Conservation (phyloP, 2,888 invertebrate species). For the Resseliella maxima region DNA sequence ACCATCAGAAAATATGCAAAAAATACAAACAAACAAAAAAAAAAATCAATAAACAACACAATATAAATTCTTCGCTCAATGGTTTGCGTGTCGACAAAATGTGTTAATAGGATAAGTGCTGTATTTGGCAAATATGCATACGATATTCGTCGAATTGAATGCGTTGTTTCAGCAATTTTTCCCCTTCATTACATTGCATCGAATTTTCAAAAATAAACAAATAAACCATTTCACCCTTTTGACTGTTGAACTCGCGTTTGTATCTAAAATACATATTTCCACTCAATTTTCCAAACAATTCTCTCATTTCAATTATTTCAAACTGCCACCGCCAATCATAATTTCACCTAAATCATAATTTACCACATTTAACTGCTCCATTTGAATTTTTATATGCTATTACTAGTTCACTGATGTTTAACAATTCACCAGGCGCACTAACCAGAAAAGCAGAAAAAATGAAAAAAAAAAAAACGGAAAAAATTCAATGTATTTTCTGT, state of each 20-base stretch:
- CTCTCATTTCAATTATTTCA: too few relatives aligned
- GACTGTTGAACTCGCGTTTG: not conserved
- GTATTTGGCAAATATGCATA: not conserved
- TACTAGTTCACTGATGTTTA: not conserved
- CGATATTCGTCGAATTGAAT: not conserved
- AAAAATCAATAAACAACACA: not conserved
- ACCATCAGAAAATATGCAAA: not conserved
- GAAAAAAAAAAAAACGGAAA: too few relatives aligned
- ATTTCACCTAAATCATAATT: conserved; percentile 16
- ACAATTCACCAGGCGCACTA: not conserved
- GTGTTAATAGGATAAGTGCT: not conserved
- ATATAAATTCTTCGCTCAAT: not conserved
- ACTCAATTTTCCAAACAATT: too few relatives aligned
- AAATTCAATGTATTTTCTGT: too few relatives aligned
- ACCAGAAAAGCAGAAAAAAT: too few relatives aligned
- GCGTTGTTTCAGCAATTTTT: conserved; percentile 46
- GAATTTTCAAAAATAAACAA: not conserved
- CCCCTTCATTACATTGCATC: conserved; percentile 25
- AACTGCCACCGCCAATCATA: not conserved
- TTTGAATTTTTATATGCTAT: not conserved
- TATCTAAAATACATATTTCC: not conserved
- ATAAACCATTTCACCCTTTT: not conserved
- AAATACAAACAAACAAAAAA: not conserved
- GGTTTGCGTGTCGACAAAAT: not conserved
- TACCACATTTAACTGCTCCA: conserved; percentile 33